These are phyloP conservation scores for Nerophis ophidion DNA, from an alignment of 2,113 vertebrate genomes.

Conservation along the genomic window DNA sequence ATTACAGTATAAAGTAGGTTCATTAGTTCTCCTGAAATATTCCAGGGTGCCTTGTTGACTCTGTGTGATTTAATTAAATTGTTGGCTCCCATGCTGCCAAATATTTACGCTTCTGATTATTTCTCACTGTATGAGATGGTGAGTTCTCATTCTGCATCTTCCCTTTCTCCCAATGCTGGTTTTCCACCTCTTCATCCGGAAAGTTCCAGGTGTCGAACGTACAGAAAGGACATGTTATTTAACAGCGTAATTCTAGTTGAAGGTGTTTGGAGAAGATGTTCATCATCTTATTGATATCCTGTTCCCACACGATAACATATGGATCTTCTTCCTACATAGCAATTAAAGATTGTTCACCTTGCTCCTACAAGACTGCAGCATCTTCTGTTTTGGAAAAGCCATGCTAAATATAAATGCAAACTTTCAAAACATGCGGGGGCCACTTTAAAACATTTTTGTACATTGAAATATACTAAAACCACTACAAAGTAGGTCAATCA, in stretches of 20 bases:
- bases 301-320: conserved; percentile 15
- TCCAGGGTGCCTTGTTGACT: conserved; percentile 19
- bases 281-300: conserved; percentile 13
- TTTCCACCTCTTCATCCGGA: background rate
- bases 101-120: conserved; percentile 15
- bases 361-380: too few species aligned
- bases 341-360: too few species aligned
- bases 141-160: conserved; percentile 33
- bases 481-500: too few species aligned
- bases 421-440: too few species aligned
- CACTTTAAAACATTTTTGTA: too few species aligned
- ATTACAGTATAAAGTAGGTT: conserved; percentile 38
- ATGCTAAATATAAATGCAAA: too few species aligned
- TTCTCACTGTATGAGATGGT: conserved; percentile 22
- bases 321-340: conserved; percentile 7
- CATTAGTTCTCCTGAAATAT: conserved; percentile 30
- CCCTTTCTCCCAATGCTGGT: conserved; percentile 1
- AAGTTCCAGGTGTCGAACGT: background rate
- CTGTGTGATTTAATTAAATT: conserved; percentile 27
- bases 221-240: background rate
- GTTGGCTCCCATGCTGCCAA: conserved; percentile 16
- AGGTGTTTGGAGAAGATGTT: conserved; percentile 12
- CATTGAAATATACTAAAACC: too few species aligned
- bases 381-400: too few species aligned
- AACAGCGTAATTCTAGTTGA: background rate